Evolutionary conservation across 2,113 vertebrate genomes (phyloP).

Genomic region (Diglossa brunneiventris): DNA sequence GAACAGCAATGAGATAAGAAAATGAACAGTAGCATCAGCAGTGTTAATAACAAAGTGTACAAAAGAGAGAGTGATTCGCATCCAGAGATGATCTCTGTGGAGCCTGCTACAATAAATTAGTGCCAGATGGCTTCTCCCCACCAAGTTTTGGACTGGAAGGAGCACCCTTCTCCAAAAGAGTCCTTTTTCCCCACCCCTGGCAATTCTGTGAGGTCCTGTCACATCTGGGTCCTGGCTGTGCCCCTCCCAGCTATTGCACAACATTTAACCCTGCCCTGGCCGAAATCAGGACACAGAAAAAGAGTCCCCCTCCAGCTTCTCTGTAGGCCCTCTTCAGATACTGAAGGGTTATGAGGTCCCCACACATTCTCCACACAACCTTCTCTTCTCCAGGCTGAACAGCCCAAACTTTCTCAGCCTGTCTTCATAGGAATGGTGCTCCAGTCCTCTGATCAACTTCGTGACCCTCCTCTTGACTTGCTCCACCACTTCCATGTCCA

Average conservation of each 20-base stretch:
- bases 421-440: background rate
- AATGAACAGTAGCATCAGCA: background rate
- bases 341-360: background rate
- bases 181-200: background rate
- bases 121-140: background rate
- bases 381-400: background rate
- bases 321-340: background rate
- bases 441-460: background rate
- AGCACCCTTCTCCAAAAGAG: background rate
- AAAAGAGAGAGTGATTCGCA: background rate
- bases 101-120: background rate
- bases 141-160: background rate
- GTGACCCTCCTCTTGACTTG: background rate
- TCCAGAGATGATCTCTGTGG: background rate
- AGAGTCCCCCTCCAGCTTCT: background rate
- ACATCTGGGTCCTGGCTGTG: background rate
- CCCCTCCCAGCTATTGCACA: background rate
- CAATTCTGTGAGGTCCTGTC: background rate
- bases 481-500: background rate
- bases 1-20: background rate
- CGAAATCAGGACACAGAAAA: background rate
- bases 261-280: background rate
- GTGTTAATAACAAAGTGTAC: background rate
- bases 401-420: background rate
- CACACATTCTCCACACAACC: background rate